Percentiles rank a stretch among this genome's conserved stretches.
These are phyloP conservation scores for Spondyliosoma cantharus DNA, from an alignment of 2,797 vertebrate genomes.

Conservation along the genomic window DNA sequence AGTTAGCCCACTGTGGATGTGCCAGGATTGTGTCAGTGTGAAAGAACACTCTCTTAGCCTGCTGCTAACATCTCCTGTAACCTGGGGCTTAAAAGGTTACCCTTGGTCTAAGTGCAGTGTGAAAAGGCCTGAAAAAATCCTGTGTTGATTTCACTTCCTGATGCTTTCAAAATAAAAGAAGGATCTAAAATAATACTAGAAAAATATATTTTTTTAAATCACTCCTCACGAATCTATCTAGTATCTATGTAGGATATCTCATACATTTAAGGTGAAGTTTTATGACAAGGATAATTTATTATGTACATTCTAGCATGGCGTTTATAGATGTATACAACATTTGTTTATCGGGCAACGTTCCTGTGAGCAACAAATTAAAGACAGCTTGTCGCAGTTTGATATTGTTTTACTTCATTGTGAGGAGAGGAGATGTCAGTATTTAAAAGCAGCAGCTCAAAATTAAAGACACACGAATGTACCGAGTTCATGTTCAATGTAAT, in stretches of 20 bases:
- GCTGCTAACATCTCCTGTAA: no score
- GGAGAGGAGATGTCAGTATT: slow-evolving; percentile 44
- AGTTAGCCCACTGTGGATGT: no score
- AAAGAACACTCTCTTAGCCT: no score
- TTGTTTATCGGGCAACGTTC: background rate
- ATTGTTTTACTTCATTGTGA: slow-evolving; percentile 50
- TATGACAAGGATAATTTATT: background rate
- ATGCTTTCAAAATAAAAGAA: background rate
- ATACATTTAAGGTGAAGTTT: background rate
- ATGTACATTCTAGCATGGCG: background rate
- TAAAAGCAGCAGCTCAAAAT: slow-evolving; percentile 44
- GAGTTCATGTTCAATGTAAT: slow-evolving; percentile 25
- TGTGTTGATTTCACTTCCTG: background rate
- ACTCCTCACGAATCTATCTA: background rate
- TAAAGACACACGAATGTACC: slow-evolving; percentile 37
- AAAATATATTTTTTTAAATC: background rate
- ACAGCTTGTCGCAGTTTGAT: slow-evolving; percentile 32
- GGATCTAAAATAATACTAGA: no score
- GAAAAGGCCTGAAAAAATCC: background rate
- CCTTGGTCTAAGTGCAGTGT: background rate
- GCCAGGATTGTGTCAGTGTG: no score
- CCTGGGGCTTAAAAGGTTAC: no score
- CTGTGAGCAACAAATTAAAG: background rate
- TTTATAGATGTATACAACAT: background rate
- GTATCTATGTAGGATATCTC: no score